Base-by-base conservation (phyloP, 2,797 vertebrate genomes). In the Sarcoramphus papa region DNA sequence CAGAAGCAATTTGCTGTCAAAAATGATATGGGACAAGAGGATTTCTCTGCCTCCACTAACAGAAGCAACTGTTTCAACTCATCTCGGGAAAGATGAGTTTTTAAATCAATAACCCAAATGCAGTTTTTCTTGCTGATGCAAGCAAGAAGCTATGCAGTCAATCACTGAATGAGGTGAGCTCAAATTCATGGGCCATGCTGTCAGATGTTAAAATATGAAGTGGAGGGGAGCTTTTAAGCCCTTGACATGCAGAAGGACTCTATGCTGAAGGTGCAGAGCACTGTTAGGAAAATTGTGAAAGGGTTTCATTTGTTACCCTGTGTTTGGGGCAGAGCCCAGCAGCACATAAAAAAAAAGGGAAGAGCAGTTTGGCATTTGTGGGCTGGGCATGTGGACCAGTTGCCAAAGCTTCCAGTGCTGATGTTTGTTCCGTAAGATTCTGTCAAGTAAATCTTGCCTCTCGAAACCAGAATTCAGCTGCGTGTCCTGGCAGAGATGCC, bases 361-460 rank as follows among this genome's bases (percentile, higher is more conserved):
- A 87, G 70, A 92, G 70, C 37, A 80, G 45, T 68, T 85, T 91
- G 74, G 85, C n/a, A 15, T 79, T 63, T 89, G 53, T 74, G 67
- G 53, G 40, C 73, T 84, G 27, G 48, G 76, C 2, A 1, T 59
- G 76, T 76, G 41, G 21, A 79, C 47, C 0, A 0, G 14, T 75
- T 96, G 85, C 70, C 74, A 96, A 87, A 92, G 64, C 72, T 95
- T 94, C 65, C 57, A 88, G 73, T 8, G 4, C 80, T 92, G 85
- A 81, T 2, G 4, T 72, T 84, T 84, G 62, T 92, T 92, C 90
- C 2, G 2, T 82, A 79, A 85, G 67, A 65, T 33, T 79, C 85
- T 74, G 35, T 67, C 62, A 81, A 65, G 62, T 94, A 88, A 86
- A 78, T 72, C 51, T 63, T 75, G 31, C 33, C 43, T 94, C 67